Base-by-base conservation (phyloP, 2,113 vertebrate genomes). In the Nerophis lumbriciformis region DNA sequence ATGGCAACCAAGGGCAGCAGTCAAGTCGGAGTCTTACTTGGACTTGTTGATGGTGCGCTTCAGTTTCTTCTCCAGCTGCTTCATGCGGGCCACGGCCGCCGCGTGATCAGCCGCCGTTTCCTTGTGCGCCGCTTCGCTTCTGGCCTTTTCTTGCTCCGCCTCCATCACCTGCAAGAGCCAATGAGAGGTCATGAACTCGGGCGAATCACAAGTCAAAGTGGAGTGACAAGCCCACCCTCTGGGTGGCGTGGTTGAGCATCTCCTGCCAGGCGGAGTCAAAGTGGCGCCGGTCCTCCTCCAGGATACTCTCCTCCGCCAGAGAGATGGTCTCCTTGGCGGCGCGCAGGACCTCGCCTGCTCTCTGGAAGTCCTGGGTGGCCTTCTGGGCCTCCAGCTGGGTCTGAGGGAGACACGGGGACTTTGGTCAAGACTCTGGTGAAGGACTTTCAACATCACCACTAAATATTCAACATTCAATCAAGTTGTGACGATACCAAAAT, bases 231-330 rank as follows among this genome's bases (percentile, higher is more conserved):
- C 82, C 49, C 85, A 98, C 96, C 91, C 94, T 89, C 83, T 98
- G 93, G 4, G 95, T 98, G 54, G 96, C 94, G 0, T 98, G 96
- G 80, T 98, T 98, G 83, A 98, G 94, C 96, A 98, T 98, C 87
- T 98, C 96, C 69, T 98, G 96, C 96, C 96, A 98, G 71, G 96
- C 95, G 0, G 96, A 98, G 88, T 98, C 95, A 44, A 98, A 98
- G 85, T 98, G 96, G 2, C 95, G 90, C 21, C 92, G 94, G 81
- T 98, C 95, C 71, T 97, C 95, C 80, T 98, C 95, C 69, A 96
- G 84, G 1, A 98, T 86, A 81, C 94, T 83, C 88, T 97, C 93
- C 78, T 98, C 95, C 0, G 96, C 96, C 8, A 98, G 88, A 0
- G 94, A 93, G 53, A 98, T 98, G 66, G 95, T 98, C 72, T 98